Evolutionary conservation across 2,113 vertebrate genomes (phyloP).

Genomic region (Ginglymostoma cirratum): DNA sequence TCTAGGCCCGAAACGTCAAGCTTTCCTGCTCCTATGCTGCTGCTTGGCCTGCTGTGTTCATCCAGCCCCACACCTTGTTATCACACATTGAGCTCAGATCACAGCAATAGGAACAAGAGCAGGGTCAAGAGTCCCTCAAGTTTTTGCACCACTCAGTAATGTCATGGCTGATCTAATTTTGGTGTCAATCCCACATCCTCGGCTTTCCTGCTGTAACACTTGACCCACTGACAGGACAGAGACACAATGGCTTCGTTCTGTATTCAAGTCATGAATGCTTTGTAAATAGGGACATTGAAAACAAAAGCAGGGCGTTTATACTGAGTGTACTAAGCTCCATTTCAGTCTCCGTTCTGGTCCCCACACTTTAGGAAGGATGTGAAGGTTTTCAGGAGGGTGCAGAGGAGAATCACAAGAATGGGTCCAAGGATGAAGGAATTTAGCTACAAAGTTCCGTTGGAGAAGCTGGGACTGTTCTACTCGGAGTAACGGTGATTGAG

Average conservation of each 20-base stretch:
- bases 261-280: not conserved
- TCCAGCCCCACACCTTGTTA: too few species aligned
- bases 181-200: not conserved
- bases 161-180: not conserved
- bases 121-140: too few species aligned
- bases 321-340: too few species aligned
- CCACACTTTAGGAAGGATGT: not conserved
- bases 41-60: too few species aligned
- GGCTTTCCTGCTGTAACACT: not conserved
- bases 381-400: not conserved
- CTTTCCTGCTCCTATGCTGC: too few species aligned
- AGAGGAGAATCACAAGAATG: not conserved
- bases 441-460: not conserved
- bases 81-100: too few species aligned
- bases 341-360: not conserved
- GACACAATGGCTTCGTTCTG: not conserved
- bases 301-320: not conserved
- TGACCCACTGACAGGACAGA: not conserved
- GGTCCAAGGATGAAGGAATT: not conserved
- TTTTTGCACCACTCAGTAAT: not conserved
- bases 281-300: not conserved
- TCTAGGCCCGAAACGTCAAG: too few species aligned
- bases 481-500: not conserved
- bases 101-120: too few species aligned
- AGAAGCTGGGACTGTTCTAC: not conserved